Evolutionary conservation across 1,140 invertebrate genomes (phyloP).

Genomic region (Ylistrum balloti): DNA sequence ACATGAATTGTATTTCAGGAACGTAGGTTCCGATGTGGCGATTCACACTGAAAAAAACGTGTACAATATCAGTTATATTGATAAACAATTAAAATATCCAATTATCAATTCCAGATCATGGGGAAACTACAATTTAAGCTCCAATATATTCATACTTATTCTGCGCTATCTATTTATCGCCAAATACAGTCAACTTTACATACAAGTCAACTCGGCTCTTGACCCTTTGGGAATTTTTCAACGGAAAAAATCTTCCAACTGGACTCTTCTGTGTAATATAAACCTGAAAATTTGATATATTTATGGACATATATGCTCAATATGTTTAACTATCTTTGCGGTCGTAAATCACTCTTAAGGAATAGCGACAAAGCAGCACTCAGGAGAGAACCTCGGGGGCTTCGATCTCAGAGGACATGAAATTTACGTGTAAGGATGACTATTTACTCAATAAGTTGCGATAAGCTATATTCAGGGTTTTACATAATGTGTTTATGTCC

Average conservation of each 20-base stretch:
- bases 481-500: no score
- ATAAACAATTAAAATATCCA: neutral
- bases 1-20: neutral
- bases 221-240: neutral
- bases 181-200: neutral
- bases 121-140: no score
- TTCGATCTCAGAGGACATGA: neutral
- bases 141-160: no score
- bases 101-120: no score
- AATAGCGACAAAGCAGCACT: neutral
- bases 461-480: neutral
- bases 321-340: neutral
- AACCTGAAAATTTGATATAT: neutral
- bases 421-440: neutral
- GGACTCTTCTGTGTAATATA: neutral
- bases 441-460: neutral
- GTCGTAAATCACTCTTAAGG: neutral
- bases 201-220: neutral
- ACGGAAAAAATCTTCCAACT: neutral
- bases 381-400: neutral
- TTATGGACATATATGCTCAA: slow-evolving; percentile 26
- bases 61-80: neutral
- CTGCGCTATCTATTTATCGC: neutral
- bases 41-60: neutral
- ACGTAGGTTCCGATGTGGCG: neutral